A percentile compares a stretch with the other conserved stretches of the same genome.
These are phyloP conservation scores for Parapsyche elsis DNA, from an alignment of 1,140 invertebrate species.

Conservation along the genomic window DNA sequence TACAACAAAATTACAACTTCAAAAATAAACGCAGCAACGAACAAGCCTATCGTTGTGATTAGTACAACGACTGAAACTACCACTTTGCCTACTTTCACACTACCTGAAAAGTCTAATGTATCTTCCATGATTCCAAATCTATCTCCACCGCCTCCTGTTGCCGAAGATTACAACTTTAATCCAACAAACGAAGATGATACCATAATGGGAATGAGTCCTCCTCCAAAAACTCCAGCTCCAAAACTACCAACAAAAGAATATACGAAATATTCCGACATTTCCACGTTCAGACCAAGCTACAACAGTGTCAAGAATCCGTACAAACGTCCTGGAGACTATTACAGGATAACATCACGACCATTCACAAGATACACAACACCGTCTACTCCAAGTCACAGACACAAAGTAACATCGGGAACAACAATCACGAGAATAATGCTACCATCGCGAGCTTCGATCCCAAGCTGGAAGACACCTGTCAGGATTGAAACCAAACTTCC, in stretches of 20 bases:
- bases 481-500: slow-evolving; percentile 49
- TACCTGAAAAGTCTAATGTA: slow-evolving; percentile 58
- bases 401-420: slow-evolving; percentile 45
- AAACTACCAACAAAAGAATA: slow-evolving; percentile 60
- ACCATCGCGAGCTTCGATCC: slow-evolving; percentile 47
- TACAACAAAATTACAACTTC: slow-evolving; percentile 65
- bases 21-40: slow-evolving; percentile 63
- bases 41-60: slow-evolving; percentile 61
- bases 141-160: slow-evolving; percentile 64
- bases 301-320: slow-evolving; percentile 62
- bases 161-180: slow-evolving; percentile 61
- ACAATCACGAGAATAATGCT: slow-evolving; percentile 49
- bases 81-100: slow-evolving; percentile 59
- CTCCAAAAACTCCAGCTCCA: slow-evolving; percentile 61
- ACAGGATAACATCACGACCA: slow-evolving; percentile 52
- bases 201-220: slow-evolving; percentile 68
- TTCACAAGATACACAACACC: slow-evolving; percentile 51
- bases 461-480: slow-evolving; percentile 47
- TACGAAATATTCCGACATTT: slow-evolving; percentile 64
- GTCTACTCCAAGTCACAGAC: slow-evolving; percentile 41
- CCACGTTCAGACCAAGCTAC: slow-evolving; percentile 63
- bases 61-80: slow-evolving; percentile 59
- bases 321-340: slow-evolving; percentile 59
- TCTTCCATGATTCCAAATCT: slow-evolving; percentile 62
- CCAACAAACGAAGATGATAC: slow-evolving; percentile 62